phyloP scores from a whole-genome alignment of 2,113 vertebrate genomes.

The Pimephales promelas region DNA sequence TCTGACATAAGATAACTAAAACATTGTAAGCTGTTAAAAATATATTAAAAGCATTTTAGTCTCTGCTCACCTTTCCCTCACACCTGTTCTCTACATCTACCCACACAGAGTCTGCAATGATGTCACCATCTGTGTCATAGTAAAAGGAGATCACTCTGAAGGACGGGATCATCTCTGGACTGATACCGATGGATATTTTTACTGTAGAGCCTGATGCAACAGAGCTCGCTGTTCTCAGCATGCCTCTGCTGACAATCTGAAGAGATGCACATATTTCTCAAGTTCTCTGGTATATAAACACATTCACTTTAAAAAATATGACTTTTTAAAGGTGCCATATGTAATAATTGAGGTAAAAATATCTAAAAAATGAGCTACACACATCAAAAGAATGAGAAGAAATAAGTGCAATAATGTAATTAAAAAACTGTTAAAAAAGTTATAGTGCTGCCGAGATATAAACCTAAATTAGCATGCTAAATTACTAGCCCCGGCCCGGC shows the following conservation, averaged over 20 bases:
- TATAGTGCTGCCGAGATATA: too few species aligned
- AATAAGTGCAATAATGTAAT: too few species aligned
- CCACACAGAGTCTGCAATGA: slow-evolving; percentile 81
- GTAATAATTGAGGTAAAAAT: too few species aligned
- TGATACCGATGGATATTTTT: slow-evolving; percentile 52
- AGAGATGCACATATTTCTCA: neutral
- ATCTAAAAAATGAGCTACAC: too few species aligned
- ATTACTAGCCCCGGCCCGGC: too few species aligned
- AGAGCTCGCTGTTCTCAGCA: neutral
- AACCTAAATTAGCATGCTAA: too few species aligned
- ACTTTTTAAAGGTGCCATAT: too few species aligned
- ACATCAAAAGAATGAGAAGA: too few species aligned
- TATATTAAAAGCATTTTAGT: neutral
- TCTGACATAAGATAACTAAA: neutral
- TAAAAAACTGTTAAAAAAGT: too few species aligned
- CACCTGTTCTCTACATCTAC: slow-evolving; percentile 78
- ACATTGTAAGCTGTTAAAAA: neutral
- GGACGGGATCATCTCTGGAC: slow-evolving; percentile 72
- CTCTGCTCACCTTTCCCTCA: slow-evolving; percentile 69
- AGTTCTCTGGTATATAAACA: neutral
- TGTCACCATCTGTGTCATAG: slow-evolving; percentile 61
- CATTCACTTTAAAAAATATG: neutral
- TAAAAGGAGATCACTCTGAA: slow-evolving; percentile 83
- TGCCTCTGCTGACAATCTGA: slow-evolving; percentile 70
- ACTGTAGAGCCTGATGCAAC: neutral